Evolutionary conservation across 2,888 invertebrate species (phyloP), one percentile per base, ranked within the genome.

Genomic region (Cacoxenus indagator): DNA sequence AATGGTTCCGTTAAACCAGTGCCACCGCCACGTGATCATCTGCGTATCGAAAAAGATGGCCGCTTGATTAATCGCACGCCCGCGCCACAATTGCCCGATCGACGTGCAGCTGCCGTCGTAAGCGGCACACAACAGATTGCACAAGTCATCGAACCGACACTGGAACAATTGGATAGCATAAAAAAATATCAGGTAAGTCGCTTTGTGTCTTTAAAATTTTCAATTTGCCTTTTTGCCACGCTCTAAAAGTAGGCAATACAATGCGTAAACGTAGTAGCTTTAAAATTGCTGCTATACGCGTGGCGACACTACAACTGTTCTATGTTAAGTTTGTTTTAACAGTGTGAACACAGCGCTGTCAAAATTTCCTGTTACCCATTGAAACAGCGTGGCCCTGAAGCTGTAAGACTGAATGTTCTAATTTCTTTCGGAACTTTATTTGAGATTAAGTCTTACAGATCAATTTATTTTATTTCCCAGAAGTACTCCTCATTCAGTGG

Each of bases 81-180:
- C 19, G 91, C 92, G 73, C 92, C 95, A 74, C 89, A 91, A 86
- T 67, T 86, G 68, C 92, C 94, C 72, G 92, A 92, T 76, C 90
- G 93, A 73, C 89, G 90, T 81, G 87, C 88, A 64, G 76, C 80
- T 0, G 27, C 19, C 1, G 29, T 81, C 85, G 24, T 71, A 5
- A n/a, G n/a, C n/a, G n/a, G n/a, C n/a, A 6, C 19, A 11, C 88
- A 89, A 67, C 87, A 88, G 77, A 88, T 88, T 68, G 88, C 88
- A 27, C 88, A 88, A 78, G 84, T 88, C 72, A 88, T 89, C 66
- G 90, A 92, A 78, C 94, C 95, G 77, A 95, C 95, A 72, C 91
- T 93, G 84, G 96, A 97, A 83, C 96, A 97, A 89, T 90, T 96
- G 88, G 95, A 96, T 85, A 95, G 95, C 88, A 96, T 97, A 87